Percentiles rank a stretch among this genome's conserved stretches.
These are phyloP conservation scores for mouse (Mus musculus) DNA, from an alignment of 2,113 vertebrate species.

Conservation along the genomic window GRCm39 chrX:116271501-116272000, in stretches of 20 bases:
- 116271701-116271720: background rate
- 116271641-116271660: background rate
- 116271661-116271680: background rate
- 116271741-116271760: background rate
- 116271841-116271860: background rate
- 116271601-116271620: background rate
- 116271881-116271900: background rate
- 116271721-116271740: background rate
- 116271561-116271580: background rate
- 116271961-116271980: background rate
- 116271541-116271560: background rate
- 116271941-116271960: background rate
- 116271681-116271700: background rate
- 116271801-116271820: background rate
- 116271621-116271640: background rate
- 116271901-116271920: background rate
- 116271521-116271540: background rate
- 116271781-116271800: background rate
- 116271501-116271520: background rate
- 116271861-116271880: background rate
- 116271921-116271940: background rate
- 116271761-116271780: background rate
- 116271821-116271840: background rate
- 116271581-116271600: background rate
- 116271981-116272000: background rate